Evolutionary conservation across 2,113 vertebrate species (phyloP).

Genomic region (Pungitius pungitius): DNA sequence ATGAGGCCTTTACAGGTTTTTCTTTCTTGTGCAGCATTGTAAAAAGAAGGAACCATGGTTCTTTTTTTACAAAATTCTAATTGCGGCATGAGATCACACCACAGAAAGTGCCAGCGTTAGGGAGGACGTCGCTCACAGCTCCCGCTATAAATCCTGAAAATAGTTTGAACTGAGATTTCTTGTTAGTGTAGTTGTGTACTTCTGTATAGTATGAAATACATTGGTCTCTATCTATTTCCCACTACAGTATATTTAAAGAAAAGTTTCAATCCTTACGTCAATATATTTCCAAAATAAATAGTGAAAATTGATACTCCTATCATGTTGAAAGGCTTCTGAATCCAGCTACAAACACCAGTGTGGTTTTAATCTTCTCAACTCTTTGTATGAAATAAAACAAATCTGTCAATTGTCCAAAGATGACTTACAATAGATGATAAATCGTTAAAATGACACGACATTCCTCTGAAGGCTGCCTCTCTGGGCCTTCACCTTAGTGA

Average conservation of each 20-base stretch:
- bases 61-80: conserved; percentile 45
- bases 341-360: neutral
- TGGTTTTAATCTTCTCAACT: neutral
- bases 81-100: conserved; percentile 23
- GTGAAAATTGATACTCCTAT: too few relatives aligned
- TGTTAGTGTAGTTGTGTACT: neutral
- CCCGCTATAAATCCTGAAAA: neutral
- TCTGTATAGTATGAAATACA: neutral
- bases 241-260: neutral
- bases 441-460: neutral
- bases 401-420: neutral
- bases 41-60: conserved; percentile 15
- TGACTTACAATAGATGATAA: neutral
- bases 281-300: too few relatives aligned
- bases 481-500: conserved; percentile 20
- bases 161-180: neutral
- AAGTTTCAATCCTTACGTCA: neutral
- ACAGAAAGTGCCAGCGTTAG: conserved; percentile 12
- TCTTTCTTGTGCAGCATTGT: conserved; percentile 19
- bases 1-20: conserved; percentile 12
- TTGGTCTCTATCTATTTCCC: neutral
- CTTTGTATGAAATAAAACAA: neutral
- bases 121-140: conserved; percentile 18
- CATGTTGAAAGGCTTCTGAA: neutral
- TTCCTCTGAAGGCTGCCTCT: conserved; percentile 7